Evolutionary conservation across 2,888 invertebrate genomes (phyloP), one percentile per base, ranked within the genome.

Genomic region (Pardosa pseudoannulata): DNA sequence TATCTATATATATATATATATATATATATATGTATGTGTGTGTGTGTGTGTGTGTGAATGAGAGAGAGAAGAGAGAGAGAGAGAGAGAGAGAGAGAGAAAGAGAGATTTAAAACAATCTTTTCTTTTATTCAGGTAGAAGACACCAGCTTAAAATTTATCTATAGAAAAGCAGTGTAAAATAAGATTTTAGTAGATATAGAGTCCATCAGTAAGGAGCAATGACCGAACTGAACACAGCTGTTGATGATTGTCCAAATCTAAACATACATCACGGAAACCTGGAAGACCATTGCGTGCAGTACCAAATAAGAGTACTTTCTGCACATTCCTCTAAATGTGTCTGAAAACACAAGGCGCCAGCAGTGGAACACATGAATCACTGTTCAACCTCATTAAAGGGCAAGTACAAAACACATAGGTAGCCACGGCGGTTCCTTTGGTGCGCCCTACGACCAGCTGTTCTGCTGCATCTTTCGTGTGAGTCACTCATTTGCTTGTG

Each of bases 401-500:
- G 39, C 39, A 39, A 71, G 56, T 5, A 56, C 23, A 62, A 28
- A 67, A 23, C 6, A 62, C 6, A 36, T 27, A 64, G 31, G 29
- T 46, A 72, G 29, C 46, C 32, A 27, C 36, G 27, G 19, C 27
- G 50, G 46, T 46, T 13, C 19, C 56, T 56, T 56, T 56, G 39
- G 27, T 67, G n/a, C 27, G 29, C 19, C 27, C 36, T 19, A 56
- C 16, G 27, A 36, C 56, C 82, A 82, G 76, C 76, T 82, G 71
- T 76, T 73, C 23, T 50, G 19, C 23, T 46, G 19, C n/a, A 64
- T 41, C 50, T 27, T 31, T n/a, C 19, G n/a, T 28, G 41, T 78
- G 78, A 83, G 72, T 83, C 83, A 78, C 29, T 67, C 76, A 67
- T 72, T 76, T 67, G 29, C 16, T 31, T 50, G 50, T 62, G 31